Base-by-base conservation (phyloP, 2,113 vertebrate species). In the Pachypanchax playfairii region DNA sequence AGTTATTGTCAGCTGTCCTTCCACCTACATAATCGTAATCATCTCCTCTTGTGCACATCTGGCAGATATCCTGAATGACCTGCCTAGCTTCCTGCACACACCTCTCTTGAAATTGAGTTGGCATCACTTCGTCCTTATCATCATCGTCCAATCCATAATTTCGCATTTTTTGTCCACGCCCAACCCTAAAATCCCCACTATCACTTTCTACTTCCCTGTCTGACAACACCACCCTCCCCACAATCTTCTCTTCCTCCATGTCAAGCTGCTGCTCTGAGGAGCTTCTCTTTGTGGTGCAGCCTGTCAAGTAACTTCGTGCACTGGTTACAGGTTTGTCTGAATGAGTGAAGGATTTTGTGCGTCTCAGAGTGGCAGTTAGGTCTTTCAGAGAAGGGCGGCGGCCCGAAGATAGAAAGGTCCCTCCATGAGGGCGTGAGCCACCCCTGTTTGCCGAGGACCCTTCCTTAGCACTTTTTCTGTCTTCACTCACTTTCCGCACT, bases 31-130 rank as follows among this genome's bases (percentile, higher is more conserved):
- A 90, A 0, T 88, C 86, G 18, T 93, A 88, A 22, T 75, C 68
- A n/a, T 71, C 68, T 47, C 93, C 83, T 43, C 81, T 90, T n/a
- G 91, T 92, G 44, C 93, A 92, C 91, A 99, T 98, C 63, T 92
- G 94, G 79, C 94, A 96, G 77, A 99, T 99, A 79, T 98, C 96
- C 84, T 92, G 93, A 42, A 99, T 98, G 47, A 99, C 96, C 77
- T 98, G 95, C 56, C 93, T 92, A 0, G 96, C 97, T 85, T 99
- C 97, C 75, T 95, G 95, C 51, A 95, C 91, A 49, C 98, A 98
- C 56, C 92, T 93, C 70, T 98, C 96, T 73, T 96, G 94, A 65
- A 96, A 70, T 5, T 94, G 85, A 7, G 92, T 57, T 0, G 93
- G 92, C 69, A 93, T 85, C 41, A 82, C 67, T n/a, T 93, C 94